Percentiles rank a stretch among this genome's conserved stretches.
These are phyloP conservation scores for Talpa occidentalis DNA, from an alignment of 2,113 vertebrate species.

Conservation along the genomic window DNA sequence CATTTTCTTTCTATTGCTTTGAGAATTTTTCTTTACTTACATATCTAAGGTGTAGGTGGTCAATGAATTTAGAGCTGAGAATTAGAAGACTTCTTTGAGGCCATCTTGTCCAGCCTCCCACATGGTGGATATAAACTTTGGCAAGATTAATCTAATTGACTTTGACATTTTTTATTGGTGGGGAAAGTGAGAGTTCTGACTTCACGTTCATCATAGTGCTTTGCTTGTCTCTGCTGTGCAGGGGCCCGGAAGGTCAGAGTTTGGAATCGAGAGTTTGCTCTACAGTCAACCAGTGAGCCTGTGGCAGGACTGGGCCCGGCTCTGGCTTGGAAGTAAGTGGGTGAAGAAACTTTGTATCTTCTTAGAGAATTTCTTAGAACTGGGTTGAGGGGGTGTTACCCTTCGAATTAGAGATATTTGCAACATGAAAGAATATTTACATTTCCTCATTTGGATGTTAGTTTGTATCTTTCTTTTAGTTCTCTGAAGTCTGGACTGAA, in stretches of 20 bases:
- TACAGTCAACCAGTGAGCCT: constrained; percentile 96
- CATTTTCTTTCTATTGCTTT: constrained; percentile 9
- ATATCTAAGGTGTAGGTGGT: not conserved
- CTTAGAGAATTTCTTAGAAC: not conserved
- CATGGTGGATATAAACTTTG: not conserved
- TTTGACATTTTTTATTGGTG: not conserved
- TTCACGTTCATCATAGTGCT: not conserved
- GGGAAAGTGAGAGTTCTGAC: not conserved
- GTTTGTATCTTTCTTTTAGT: not conserved
- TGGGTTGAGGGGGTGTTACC: not conserved
- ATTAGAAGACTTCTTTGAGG: not conserved
- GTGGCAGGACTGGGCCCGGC: constrained; percentile 93
- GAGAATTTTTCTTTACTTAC: not conserved
- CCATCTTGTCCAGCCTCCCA: not conserved
- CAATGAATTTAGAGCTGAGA: constrained; percentile 16
- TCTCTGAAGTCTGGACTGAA: not conserved
- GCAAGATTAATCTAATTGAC: not conserved
- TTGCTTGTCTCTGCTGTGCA: constrained; percentile 58
- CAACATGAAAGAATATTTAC: not conserved
- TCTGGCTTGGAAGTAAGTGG: constrained; percentile 95
- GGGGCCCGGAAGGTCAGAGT: constrained; percentile 91
- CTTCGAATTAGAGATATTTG: not conserved
- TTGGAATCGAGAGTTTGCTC: constrained; percentile 93
- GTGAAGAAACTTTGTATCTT: not conserved
- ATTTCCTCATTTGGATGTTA: not conserved